phyloP scores from a whole-genome alignment of 2,113 vertebrate genomes.

The Pollachius pollachius region DNA sequence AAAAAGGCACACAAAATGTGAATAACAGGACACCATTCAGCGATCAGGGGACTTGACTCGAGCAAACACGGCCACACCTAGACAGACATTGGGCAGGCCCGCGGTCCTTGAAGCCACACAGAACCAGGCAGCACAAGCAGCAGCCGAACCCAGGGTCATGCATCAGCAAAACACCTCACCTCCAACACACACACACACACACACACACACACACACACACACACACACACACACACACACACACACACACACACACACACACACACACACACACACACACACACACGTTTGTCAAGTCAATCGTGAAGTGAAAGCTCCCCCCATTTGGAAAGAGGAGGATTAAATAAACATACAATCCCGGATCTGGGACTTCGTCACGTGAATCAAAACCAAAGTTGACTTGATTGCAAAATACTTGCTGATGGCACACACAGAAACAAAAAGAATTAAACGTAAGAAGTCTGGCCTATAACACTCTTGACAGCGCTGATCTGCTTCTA shows the following conservation, averaged over 20 bases:
- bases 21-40: background rate
- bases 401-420: background rate
- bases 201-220: slow-evolving; percentile 7
- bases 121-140: slow-evolving; percentile 49
- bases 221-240: slow-evolving; percentile 20
- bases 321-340: background rate
- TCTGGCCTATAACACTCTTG: too few species aligned
- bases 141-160: slow-evolving; percentile 64
- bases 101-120: slow-evolving; percentile 42
- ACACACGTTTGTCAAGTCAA: slow-evolving; percentile 4
- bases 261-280: slow-evolving; percentile 14
- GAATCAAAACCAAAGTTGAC: too few species aligned
- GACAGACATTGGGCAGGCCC: slow-evolving; percentile 3
- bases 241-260: slow-evolving; percentile 16
- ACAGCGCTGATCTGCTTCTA: too few species aligned
- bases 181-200: slow-evolving; percentile 13
- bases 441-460: too few species aligned
- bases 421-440: too few species aligned
- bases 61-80: slow-evolving; percentile 10
- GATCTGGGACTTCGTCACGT: too few species aligned
- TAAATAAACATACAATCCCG: background rate
- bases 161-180: slow-evolving; percentile 34
- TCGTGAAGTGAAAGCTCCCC: background rate
- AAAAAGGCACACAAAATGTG: too few species aligned
- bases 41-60: slow-evolving; percentile 17